Base-by-base conservation (phyloP, 2,888 invertebrate species). In the Podabrus alpinus region DNA sequence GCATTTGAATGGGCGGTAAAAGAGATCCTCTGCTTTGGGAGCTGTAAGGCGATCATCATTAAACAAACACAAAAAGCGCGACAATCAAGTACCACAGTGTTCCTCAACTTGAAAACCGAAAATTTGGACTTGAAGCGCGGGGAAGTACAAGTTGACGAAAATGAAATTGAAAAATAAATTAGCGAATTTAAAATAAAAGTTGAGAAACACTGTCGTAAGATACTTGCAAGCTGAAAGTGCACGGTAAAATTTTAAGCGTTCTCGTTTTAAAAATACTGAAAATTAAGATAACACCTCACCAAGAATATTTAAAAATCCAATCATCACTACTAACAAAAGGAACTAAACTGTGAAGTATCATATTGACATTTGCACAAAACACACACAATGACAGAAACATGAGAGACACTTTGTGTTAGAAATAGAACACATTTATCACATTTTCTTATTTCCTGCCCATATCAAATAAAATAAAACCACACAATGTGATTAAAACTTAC, bases 1-100 rank as follows among this genome's bases (percentile, higher is more conserved):
- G 90, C 88, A 90, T 90, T 87, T 89, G 90, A 86, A 90, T 90
- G 79, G 90, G 91, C 83, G 90, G 89, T 82, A 90, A 87, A 83
- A 89, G 88, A 77, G 86, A 85, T 80, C 85, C 84, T 83, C 86
- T 84, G 82, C 82, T 83, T 83, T 86, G 85, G 78, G 84, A 86
- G 81, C 86, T 86, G 82, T 66, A 78, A 78, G 70, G 74, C 72
- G 69, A 77, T 75, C 82, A 76, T 83, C 83, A 81, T 82, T 81
- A 81, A 80, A 84, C 84, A 84, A 85, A 83, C 85, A 87, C 80
- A 80, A 84, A 79, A 80, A 76, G 67, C 67, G 67, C 19, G n/a
- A 45, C 45, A 19, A 64, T 13, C 21, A 19, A 45, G 45, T 45
- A 45, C 5, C 9, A n/a, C 45, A n/a, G 45, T 45, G 45, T 45